Conservation (phyloP, 2,797 vertebrate species). For the Peromyscus melanophrys region DNA sequence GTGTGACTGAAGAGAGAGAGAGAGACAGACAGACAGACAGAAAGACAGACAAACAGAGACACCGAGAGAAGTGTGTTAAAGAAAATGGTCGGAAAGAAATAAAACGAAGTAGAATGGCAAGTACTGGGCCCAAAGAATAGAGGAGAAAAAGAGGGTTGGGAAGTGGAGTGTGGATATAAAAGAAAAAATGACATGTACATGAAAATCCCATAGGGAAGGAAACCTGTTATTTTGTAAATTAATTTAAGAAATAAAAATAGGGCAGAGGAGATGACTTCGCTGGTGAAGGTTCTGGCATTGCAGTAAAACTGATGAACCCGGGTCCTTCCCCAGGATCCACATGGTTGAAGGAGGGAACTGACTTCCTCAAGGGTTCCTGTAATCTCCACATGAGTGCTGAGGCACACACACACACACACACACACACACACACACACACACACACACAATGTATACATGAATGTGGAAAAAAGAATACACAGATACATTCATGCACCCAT, state of each 20-base stretch:
- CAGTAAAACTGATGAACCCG: background rate
- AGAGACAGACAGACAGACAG: no score
- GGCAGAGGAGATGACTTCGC: no score
- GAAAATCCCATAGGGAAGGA: background rate
- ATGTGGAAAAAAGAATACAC: background rate
- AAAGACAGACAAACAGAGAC: no score
- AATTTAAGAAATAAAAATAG: background rate
- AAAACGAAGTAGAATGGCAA: background rate
- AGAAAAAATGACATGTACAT: background rate
- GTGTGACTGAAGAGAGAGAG: background rate
- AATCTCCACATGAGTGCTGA: no score
- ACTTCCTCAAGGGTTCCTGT: no score
- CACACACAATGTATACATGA: background rate
- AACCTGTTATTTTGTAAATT: background rate
- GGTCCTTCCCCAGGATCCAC: no score
- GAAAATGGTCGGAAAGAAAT: background rate
- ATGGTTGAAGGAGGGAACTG: no score
- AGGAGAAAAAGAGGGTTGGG: background rate
- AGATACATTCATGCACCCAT: background rate
- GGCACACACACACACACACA: background rate
- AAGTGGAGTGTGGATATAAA: no score
- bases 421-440: background rate
- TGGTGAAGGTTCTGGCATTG: no score
- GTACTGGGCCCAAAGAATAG: background rate
- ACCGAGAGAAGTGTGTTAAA: accelerated